Evolutionary conservation across 2,797 vertebrate genomes (phyloP).

Genomic region (Parauchenoglanis punctatus): DNA sequence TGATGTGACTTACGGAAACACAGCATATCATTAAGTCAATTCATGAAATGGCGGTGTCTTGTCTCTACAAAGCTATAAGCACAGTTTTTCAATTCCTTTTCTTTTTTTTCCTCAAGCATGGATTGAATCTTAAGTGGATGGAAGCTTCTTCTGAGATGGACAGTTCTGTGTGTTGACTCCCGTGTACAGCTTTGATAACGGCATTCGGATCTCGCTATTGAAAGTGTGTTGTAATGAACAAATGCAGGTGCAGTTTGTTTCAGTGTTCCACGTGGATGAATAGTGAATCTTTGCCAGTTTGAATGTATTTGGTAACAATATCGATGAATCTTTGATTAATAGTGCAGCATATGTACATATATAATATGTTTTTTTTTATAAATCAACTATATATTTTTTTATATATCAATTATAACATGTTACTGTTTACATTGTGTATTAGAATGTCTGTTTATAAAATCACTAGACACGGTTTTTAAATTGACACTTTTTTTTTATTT

Average conservation of each 20-base stretch:
- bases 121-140: conserved; percentile 31
- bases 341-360: not conserved
- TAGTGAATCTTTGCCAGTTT: not conserved
- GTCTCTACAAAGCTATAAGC: conserved; percentile 11
- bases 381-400: no score
- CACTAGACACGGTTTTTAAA: not conserved
- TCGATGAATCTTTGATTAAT: not conserved
- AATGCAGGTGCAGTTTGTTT: conserved; percentile 34
- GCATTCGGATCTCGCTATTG: conserved; percentile 24
- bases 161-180: conserved; percentile 32
- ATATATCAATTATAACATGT: no score
- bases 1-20: conserved; percentile 29
- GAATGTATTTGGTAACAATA: not conserved
- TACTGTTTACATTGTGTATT: not conserved
- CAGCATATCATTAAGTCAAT: not conserved
- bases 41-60: conserved; percentile 16
- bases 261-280: conserved; percentile 3
- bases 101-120: not conserved
- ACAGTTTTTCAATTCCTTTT: not conserved
- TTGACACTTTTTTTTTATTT: not conserved
- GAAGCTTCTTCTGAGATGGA: conserved; percentile 30
- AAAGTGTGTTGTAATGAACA: conserved; percentile 31
- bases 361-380: not conserved
- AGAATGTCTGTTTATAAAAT: not conserved
- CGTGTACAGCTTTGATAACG: conserved; percentile 38